Evolutionary conservation across 2,797 vertebrate species (phyloP).

Genomic region (Sebastes diploproa): DNA sequence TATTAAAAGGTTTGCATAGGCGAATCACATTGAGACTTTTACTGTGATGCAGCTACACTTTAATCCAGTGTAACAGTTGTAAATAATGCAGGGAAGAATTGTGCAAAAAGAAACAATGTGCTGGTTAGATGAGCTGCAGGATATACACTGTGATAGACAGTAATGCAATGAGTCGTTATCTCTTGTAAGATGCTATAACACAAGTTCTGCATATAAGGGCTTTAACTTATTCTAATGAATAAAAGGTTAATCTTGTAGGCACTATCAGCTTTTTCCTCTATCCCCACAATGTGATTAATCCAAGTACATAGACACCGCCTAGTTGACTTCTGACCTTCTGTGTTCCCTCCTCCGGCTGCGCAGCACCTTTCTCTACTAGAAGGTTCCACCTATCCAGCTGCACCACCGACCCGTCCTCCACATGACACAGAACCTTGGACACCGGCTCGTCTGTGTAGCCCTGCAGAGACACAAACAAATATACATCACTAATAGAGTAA

Average conservation of each 20-base stretch:
- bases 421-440: constrained; percentile 96
- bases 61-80: background rate
- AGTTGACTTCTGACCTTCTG: constrained; percentile 93
- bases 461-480: constrained; percentile 68
- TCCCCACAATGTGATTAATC: no score
- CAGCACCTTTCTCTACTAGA: constrained; percentile 88
- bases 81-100: background rate
- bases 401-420: constrained; percentile 97
- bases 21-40: no score
- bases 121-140: background rate
- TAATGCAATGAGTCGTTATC: background rate
- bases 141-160: background rate
- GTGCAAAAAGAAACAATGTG: background rate
- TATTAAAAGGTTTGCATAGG: no score
- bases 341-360: constrained; percentile 90
- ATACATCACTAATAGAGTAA: background rate
- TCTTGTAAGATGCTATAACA: background rate
- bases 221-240: background rate
- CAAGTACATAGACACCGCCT: background rate
- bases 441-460: constrained; percentile 98
- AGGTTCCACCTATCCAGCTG: constrained; percentile 98
- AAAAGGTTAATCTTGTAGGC: background rate
- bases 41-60: background rate
- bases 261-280: background rate
- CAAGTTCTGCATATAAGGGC: background rate